Percentiles rank a stretch among this genome's conserved stretches.
Evolutionary conservation across 2,113 vertebrate genomes (phyloP).

Genomic region (Apistogramma diplotaenia): DNA sequence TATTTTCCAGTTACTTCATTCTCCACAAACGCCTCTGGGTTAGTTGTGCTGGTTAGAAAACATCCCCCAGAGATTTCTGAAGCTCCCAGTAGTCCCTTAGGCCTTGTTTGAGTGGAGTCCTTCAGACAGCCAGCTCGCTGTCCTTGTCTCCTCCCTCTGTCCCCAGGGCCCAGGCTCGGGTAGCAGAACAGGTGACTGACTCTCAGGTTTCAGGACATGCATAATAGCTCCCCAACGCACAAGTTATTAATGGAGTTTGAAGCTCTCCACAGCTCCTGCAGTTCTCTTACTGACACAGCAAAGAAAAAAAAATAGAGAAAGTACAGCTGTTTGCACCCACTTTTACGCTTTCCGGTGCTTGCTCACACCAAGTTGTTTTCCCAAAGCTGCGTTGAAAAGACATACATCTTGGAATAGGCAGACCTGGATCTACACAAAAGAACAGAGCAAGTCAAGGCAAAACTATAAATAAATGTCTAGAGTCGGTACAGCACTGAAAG

Average conservation of each 20-base stretch:
- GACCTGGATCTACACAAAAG: conserved; percentile 30
- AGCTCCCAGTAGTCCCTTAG: conserved; percentile 3
- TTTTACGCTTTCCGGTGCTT: conserved; percentile 12
- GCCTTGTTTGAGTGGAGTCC: conserved; percentile 4
- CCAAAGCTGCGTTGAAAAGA: conserved; percentile 2
- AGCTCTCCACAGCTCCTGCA: conserved; percentile 3
- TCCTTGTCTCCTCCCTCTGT: conserved; percentile 17
- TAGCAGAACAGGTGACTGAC: conserved; percentile 67
- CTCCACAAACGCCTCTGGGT: background rate
- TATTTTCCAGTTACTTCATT: conserved; percentile 13
- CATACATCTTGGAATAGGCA: conserved; percentile 9
- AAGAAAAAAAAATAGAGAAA: background rate
- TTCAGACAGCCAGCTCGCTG: conserved; percentile 17
- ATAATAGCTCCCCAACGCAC: conserved; percentile 50
- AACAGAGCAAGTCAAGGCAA: conserved; percentile 20
- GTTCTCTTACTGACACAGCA: conserved; percentile 25
- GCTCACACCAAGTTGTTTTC: conserved; percentile 17
- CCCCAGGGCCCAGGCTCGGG: conserved; percentile 53
- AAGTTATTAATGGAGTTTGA: conserved; percentile 68
- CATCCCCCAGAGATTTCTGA: background rate
- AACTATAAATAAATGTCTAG: conserved; percentile 55
- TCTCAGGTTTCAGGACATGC: conserved; percentile 70
- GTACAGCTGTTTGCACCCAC: background rate
- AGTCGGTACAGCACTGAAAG: conserved; percentile 8
- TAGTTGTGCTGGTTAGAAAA: conserved; percentile 12